Percentiles rank a stretch among this genome's conserved stretches.
phyloP scores from a whole-genome alignment of 2,888 invertebrate genomes.

The Dioctria linearis region DNA sequence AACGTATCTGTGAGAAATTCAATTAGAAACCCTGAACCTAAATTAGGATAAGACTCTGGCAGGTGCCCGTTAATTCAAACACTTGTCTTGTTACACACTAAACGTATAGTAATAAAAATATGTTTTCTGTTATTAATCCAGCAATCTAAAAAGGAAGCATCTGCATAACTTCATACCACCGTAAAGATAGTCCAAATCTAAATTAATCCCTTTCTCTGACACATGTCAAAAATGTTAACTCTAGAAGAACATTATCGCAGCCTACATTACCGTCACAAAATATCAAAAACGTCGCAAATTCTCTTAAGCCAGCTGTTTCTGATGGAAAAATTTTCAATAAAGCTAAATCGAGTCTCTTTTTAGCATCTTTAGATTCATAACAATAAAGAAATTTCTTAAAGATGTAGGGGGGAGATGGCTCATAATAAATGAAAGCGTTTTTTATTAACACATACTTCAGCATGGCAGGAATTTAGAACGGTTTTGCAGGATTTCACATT shows the following conservation, averaged over 20 bases:
- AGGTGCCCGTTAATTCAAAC: too few relatives aligned
- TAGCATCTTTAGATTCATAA: constrained; percentile 10
- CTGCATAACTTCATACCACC: constrained; percentile 11
- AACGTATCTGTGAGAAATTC: too few relatives aligned
- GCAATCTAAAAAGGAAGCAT: too few relatives aligned
- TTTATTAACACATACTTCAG: constrained; percentile 11
- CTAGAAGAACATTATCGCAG: not conserved
- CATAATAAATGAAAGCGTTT: constrained; percentile 6
- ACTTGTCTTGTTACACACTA: too few relatives aligned
- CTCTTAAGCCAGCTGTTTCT: constrained; percentile 15
- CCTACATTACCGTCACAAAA: not conserved
- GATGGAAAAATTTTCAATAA: constrained; percentile 43
- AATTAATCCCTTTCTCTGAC: constrained; percentile 4
- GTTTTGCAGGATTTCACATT: too few relatives aligned
- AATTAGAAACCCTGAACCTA: too few relatives aligned
- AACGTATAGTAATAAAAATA: too few relatives aligned
- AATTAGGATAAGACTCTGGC: too few relatives aligned
- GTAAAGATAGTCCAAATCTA: not conserved
- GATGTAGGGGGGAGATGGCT: too few relatives aligned
- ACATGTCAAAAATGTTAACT: constrained; percentile 11
- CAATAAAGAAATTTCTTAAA: constrained; percentile 15
- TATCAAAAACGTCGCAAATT: not conserved
- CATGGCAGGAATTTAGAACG: too few relatives aligned
- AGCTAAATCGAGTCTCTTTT: constrained; percentile 5
- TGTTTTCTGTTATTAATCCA: too few relatives aligned